Evolutionary conservation across 2,888 invertebrate genomes (phyloP).

Genomic region (Nemotelus nigrinus): DNA sequence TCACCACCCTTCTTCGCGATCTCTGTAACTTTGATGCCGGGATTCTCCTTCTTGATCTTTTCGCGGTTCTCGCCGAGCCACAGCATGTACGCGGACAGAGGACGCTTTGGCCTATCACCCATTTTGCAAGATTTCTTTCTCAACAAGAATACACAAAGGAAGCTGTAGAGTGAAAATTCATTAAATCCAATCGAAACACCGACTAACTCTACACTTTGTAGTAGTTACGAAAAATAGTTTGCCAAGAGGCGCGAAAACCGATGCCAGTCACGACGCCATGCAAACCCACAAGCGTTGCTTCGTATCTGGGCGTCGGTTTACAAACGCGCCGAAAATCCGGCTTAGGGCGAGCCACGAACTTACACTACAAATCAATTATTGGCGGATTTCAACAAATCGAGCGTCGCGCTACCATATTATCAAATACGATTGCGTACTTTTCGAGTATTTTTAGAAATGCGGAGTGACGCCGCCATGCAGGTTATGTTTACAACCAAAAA

Average conservation of each 20-base stretch:
- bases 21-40: conserved; percentile 91
- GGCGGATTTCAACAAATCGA: background rate
- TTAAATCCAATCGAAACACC: too few relatives aligned
- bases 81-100: conserved; percentile 92
- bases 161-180: background rate
- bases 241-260: conserved; percentile 20
- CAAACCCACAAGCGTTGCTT: conserved; percentile 1
- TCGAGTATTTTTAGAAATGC: background rate
- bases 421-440: conserved; percentile 5
- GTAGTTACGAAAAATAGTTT: background rate
- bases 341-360: conserved; percentile 25
- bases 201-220: too few relatives aligned
- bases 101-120: conserved; percentile 93
- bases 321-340: conserved; percentile 9
- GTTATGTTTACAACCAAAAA: conserved; percentile 34
- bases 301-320: conserved; percentile 8
- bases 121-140: conserved; percentile 64
- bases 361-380: background rate
- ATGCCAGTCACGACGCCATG: conserved; percentile 34
- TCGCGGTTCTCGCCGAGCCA: conserved; percentile 93
- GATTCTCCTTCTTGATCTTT: conserved; percentile 87
- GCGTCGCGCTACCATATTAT: background rate
- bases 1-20: conserved; percentile 95
- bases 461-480: conserved; percentile 3
- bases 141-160: background rate